Evolutionary conservation across 2,113 vertebrate species (phyloP).

Genomic region (Callionymus lyra): DNA sequence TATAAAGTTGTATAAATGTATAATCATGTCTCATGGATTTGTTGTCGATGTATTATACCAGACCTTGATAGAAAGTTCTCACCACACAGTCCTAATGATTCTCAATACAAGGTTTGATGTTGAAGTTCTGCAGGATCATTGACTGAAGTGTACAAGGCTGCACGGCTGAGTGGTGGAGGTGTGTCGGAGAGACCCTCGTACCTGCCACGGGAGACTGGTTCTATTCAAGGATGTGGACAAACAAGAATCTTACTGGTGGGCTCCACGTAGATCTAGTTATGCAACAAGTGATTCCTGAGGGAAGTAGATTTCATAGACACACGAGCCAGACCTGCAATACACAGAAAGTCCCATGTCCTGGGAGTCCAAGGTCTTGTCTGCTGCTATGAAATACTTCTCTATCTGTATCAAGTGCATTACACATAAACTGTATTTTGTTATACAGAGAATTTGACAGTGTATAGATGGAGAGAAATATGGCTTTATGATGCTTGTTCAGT

Average conservation of each 20-base stretch:
- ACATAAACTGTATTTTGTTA: constrained; percentile 71
- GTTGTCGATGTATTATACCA: no score
- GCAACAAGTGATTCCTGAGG: constrained; percentile 59
- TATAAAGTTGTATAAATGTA: no score
- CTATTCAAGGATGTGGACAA: neutral
- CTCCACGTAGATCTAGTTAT: constrained; percentile 59
- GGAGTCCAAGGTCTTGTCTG: constrained; percentile 27
- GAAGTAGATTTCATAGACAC: constrained; percentile 46
- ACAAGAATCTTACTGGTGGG: constrained; percentile 18
- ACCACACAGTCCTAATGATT: no score
- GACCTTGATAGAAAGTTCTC: no score
- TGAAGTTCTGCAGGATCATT: no score
- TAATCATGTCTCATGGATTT: no score
- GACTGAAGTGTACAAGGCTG: no score
- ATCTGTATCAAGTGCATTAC: constrained; percentile 69
- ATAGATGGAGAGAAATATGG: constrained; percentile 64
- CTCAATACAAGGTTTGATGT: no score
- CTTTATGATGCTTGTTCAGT: constrained; percentile 69
- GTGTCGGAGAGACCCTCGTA: no score
- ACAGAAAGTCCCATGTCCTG: constrained; percentile 3
- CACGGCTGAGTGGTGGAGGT: no score
- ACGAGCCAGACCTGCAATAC: constrained; percentile 25
- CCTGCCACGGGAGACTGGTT: no score
- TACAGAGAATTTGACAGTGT: constrained; percentile 66
- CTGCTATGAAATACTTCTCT: constrained; percentile 54